These are phyloP conservation scores for Heliconius congener DNA, from an alignment of 1,140 invertebrate species.

Conservation along the genomic window DNA sequence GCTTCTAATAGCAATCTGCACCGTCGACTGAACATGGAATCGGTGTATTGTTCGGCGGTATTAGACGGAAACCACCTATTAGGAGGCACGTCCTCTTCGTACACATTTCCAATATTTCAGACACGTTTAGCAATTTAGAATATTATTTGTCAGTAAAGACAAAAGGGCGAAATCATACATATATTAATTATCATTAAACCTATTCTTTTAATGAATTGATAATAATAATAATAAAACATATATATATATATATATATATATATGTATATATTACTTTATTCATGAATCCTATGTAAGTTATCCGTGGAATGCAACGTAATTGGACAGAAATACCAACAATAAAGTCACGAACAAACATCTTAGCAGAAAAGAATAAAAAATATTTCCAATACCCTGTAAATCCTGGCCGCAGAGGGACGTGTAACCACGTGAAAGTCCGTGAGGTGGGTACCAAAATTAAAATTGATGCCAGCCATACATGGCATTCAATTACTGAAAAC, in stretches of 20 bases:
- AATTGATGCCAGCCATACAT: slow-evolving; percentile 5
- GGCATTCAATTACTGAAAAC: background rate
- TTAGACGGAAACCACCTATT: slow-evolving; percentile 60
- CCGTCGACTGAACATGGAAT: slow-evolving; percentile 47
- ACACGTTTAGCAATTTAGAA: slow-evolving; percentile 22
- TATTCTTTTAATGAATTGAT: background rate
- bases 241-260: background rate
- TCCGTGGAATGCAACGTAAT: slow-evolving; percentile 16
- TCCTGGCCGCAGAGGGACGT: slow-evolving; percentile 61
- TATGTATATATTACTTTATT: background rate
- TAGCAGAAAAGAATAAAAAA: slow-evolving; percentile 63
- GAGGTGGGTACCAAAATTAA: slow-evolving; percentile 43
- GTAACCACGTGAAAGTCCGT: slow-evolving; percentile 35
- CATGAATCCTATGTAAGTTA: background rate
- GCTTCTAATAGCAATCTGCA: slow-evolving; percentile 40
- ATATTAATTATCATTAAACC: background rate
- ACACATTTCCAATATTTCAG: slow-evolving; percentile 37
- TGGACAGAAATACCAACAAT: slow-evolving; percentile 44
- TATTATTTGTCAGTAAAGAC: background rate
- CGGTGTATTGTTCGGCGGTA: slow-evolving; percentile 48
- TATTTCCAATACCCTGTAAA: slow-evolving; percentile 63
- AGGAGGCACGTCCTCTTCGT: slow-evolving; percentile 42
- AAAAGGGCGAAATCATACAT: background rate
- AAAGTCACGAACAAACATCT: slow-evolving; percentile 45
- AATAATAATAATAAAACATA: background rate